Evolutionary conservation across 2,888 invertebrate genomes (phyloP).

Genomic region (Pollenia labialis): DNA sequence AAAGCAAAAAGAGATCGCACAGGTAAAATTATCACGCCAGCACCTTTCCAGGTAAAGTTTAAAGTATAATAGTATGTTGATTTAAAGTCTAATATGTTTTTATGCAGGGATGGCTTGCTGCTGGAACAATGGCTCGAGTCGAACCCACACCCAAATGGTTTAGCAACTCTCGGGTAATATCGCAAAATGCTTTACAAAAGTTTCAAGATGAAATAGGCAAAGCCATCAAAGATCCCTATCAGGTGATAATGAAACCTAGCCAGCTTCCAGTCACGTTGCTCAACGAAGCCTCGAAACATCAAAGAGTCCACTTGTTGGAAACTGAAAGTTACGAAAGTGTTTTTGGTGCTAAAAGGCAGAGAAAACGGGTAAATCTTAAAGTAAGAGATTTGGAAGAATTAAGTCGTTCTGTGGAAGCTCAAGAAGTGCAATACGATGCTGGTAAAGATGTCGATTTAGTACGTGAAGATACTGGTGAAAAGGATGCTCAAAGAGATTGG

Average conservation of each 20-base stretch:
- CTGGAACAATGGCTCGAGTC: conserved; percentile 96
- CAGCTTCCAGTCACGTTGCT: conserved; percentile 96
- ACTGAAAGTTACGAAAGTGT: conserved; percentile 97
- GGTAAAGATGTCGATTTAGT: conserved; percentile 93
- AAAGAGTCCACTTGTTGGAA: conserved; percentile 96
- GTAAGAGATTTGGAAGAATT: conserved; percentile 92
- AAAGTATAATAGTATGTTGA: not conserved
- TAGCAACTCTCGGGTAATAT: conserved; percentile 98
- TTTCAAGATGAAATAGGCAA: conserved; percentile 97
- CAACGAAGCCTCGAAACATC: conserved; percentile 95
- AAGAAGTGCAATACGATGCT: conserved; percentile 90
- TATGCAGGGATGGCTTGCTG: conserved; percentile 88
- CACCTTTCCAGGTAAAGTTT: conserved; percentile 92
- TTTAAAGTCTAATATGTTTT: not conserved
- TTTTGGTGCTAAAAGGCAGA: conserved; percentile 96
- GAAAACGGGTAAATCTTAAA: conserved; percentile 94
- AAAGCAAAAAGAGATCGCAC: conserved; percentile 95
- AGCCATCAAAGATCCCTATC: conserved; percentile 97
- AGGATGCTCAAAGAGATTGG: conserved; percentile 94
- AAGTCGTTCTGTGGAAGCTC: conserved; percentile 89
- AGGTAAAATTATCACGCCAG: conserved; percentile 96
- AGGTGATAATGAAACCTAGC: conserved; percentile 98
- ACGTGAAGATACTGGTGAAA: conserved; percentile 91
- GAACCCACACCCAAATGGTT: conserved; percentile 99
- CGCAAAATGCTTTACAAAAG: conserved; percentile 94